Evolutionary conservation across 2,888 invertebrate species (phyloP), one percentile per base, ranked within the genome.

Genomic region (Alsophila aescularia): DNA sequence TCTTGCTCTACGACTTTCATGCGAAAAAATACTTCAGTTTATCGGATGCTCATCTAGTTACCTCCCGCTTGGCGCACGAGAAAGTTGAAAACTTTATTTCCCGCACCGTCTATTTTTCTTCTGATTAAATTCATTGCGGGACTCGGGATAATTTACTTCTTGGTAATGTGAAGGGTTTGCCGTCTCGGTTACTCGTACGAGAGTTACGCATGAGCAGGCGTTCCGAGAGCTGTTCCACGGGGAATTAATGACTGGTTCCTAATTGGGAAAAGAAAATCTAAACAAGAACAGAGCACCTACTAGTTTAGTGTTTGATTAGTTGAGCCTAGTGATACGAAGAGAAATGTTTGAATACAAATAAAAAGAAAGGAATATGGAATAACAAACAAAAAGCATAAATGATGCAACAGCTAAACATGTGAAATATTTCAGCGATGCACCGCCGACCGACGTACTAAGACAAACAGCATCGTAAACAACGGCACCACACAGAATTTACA

Each of bases 11-110:
- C 66, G 60, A 66, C 61, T 66, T 66, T 60, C 63, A 66, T 63
- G 66, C 63, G 66, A 63, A 63, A 66, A 66, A 66, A 61, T 66
- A 63, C 63, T 66, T 57, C 56, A 66, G 66, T 66, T 66, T 66
- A 66, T 66, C 66, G 63, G 61, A 66, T 63, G 66, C 66, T 66
- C 66, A 66, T 66, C 66, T 60, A 61, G 65, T 66, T 63, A 66
- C 63, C 62, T 60, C 60, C 59, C 61, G 63, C 60, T 56, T 48
- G 48, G 61, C 64, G 51, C 53, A 52, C 61, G 63, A 48, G 45
- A 58, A 63, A 66, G 52, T 66, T 66, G 60, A 61, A 66, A 66
- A 66, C 63, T 66, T 66, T 66, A 60, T 66, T 63, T 58, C 47
- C 58, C 56, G 62, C 60, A 56, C 62, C 66, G 63, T 66, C 66